These are phyloP conservation scores for Mus pahari DNA, from an alignment of 2,113 vertebrate species.

Conservation along the genomic window DNA sequence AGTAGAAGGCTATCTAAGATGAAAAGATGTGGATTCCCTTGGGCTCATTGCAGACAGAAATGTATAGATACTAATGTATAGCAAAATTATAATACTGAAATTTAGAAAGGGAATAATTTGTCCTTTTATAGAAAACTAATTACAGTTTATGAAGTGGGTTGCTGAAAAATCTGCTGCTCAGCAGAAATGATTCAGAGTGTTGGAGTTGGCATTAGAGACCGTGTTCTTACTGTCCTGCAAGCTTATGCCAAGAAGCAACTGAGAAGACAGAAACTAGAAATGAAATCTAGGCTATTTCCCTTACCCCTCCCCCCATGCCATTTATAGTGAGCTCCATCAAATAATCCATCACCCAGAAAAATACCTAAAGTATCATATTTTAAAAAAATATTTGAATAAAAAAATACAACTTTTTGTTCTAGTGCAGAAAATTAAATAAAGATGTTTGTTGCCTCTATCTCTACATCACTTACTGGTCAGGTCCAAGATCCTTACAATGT, in stretches of 20 bases:
- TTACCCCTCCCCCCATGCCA: background rate
- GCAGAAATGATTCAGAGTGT: constrained; percentile 63
- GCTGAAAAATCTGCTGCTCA: constrained; percentile 67
- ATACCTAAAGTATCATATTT: background rate
- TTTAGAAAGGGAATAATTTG: constrained; percentile 72
- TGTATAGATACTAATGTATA: constrained; percentile 52
- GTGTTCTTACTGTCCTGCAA: constrained; percentile 44
- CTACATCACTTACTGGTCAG: background rate
- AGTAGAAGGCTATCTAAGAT: constrained; percentile 22
- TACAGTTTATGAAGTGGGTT: constrained; percentile 65
- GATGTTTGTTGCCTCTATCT: background rate
- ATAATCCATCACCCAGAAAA: background rate
- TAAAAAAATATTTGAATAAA: background rate
- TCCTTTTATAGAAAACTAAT: constrained; percentile 72
- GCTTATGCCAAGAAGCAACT: constrained; percentile 59
- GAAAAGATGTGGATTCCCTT: constrained; percentile 57
- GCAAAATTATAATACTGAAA: constrained; percentile 57
- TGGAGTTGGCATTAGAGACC: constrained; percentile 47
- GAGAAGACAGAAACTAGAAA: constrained; percentile 49
- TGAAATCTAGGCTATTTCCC: constrained; percentile 46
- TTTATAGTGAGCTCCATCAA: constrained; percentile 12
- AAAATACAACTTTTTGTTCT: background rate
- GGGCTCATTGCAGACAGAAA: constrained; percentile 58
- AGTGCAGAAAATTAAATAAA: constrained; percentile 34
- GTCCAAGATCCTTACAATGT: constrained; percentile 9